Evolutionary conservation across 1,140 invertebrate species (phyloP), one percentile per base, ranked within the genome.

Genomic region (Drosophila orosa): DNA sequence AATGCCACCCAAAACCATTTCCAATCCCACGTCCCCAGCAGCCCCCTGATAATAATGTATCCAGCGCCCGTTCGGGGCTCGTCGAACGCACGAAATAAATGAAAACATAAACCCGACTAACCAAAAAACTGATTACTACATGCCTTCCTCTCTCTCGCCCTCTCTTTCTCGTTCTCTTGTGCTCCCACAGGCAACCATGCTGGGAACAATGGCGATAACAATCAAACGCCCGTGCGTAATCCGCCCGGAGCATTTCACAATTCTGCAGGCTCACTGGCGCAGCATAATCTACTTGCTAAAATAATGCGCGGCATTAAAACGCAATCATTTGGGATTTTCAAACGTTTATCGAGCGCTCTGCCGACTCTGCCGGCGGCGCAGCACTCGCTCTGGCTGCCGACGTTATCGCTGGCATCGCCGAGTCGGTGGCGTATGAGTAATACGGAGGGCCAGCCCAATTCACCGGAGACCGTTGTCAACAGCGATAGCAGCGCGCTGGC

Each of bases 241-340:
- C 91, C 91, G 75, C 91, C 91, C 57, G 91, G 91, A 83, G 91
- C 91, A 90, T 92, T 91, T 83, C 91, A 92, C 87, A 92, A 92
- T 89, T 87, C 83, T 72, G 91, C 91, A 78, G 80, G 78, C 81
- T 80, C 91, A 87, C 81, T 91, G 87, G 87, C 86, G 78, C 86
- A 91, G 78, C 78, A 91, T 91, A 91, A 91, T 91, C 90, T 90
- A 91, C 86, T 91, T 81, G 90, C 78, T 78, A 78, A 89, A 78
- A 90, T 91, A 91, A 91, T 91, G 81, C 90, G 85, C 74, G 83
- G 90, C 90, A 91, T 91, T 91, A 91, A 91, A 91, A 91, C 90
- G 90, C 90, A 91, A 91, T 91, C 90, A 91, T 91, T 91, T 85
- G 90, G 90, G 90, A 91, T 91, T 91, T 91, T 89, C 86, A 87